A percentile compares a stretch with the other conserved stretches of the same genome.
phyloP scores from a whole-genome alignment of 1,140 invertebrate species.

The Drosophila quadrilineata region DNA sequence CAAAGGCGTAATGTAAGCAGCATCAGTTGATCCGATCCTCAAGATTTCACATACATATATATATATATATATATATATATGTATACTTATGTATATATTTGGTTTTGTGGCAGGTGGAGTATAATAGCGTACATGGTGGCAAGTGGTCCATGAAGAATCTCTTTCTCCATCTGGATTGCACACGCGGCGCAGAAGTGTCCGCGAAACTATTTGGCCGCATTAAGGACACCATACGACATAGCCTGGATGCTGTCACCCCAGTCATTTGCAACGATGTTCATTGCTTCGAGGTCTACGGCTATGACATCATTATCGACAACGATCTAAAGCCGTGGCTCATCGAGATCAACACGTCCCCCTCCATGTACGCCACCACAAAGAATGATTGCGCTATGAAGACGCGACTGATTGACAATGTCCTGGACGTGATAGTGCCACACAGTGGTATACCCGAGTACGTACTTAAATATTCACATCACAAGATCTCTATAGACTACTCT shows the following conservation, averaged over 20 bases:
- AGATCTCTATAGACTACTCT: too few relatives aligned
- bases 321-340: constrained; percentile 93
- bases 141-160: constrained; percentile 97
- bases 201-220: constrained; percentile 91
- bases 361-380: constrained; percentile 95
- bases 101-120: constrained; percentile 88
- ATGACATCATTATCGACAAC: constrained; percentile 94
- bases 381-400: constrained; percentile 97
- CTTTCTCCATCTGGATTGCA: constrained; percentile 94
- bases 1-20: constrained; percentile 89
- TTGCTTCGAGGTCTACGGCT: constrained; percentile 96
- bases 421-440: constrained; percentile 94
- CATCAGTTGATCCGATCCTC: too few relatives aligned
- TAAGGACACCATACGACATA: constrained; percentile 93
- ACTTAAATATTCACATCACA: neutral
- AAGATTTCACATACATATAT: too few relatives aligned
- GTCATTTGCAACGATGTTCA: constrained; percentile 90
- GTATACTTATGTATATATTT: neutral
- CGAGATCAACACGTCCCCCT: constrained; percentile 97
- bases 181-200: constrained; percentile 92
- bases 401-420: constrained; percentile 96
- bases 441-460: constrained; percentile 93
- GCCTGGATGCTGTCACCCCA: constrained; percentile 90
- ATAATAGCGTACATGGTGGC: constrained; percentile 96
- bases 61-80: too few relatives aligned